Evolutionary conservation across 2,888 invertebrate species (phyloP).

Genomic region (Calameuta idolon): DNA sequence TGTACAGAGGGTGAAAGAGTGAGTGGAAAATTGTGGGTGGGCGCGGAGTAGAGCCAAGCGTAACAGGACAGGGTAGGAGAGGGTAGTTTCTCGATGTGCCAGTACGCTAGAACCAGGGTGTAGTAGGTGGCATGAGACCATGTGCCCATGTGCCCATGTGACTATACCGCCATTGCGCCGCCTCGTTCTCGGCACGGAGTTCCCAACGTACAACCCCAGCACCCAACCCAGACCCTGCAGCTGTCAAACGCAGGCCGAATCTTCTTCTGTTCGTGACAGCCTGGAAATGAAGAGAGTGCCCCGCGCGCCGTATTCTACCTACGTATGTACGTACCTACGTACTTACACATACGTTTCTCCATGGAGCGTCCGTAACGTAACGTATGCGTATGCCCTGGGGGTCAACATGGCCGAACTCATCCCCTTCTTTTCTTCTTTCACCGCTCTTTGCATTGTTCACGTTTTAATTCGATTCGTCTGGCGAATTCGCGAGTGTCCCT

Average conservation of each 20-base stretch:
- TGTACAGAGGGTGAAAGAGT: conserved; percentile 9
- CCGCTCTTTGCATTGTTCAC: conserved; percentile 16
- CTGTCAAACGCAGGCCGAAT: conserved; percentile 67
- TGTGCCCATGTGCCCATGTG: conserved; percentile 25
- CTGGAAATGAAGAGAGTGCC: conserved; percentile 66
- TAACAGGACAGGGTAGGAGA: conserved; percentile 18
- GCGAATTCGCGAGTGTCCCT: neutral
- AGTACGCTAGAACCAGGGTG: conserved; percentile 39
- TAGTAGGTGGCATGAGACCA: conserved; percentile 48
- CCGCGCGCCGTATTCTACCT: conserved; percentile 54
- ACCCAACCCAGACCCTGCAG: conserved; percentile 63
- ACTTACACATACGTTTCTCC: conserved; percentile 11
- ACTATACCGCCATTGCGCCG: neutral
- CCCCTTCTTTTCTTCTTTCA: conserved; percentile 16
- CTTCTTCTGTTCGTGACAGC: conserved; percentile 65
- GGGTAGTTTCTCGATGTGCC: conserved; percentile 45
- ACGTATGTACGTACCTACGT: conserved; percentile 33
- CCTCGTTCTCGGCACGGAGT: conserved; percentile 48
- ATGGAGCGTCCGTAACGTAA: conserved; percentile 5
- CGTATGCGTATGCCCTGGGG: conserved; percentile 29
- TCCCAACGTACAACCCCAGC: conserved; percentile 43
- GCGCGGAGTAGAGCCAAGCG: conserved; percentile 22
- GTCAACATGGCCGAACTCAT: conserved; percentile 28
- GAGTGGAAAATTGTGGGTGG: conserved; percentile 11
- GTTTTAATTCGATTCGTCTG: neutral